Evolutionary conservation across 2,888 invertebrate genomes (phyloP), one percentile per base, ranked within the genome.

Genomic region (Biston betularia): DNA sequence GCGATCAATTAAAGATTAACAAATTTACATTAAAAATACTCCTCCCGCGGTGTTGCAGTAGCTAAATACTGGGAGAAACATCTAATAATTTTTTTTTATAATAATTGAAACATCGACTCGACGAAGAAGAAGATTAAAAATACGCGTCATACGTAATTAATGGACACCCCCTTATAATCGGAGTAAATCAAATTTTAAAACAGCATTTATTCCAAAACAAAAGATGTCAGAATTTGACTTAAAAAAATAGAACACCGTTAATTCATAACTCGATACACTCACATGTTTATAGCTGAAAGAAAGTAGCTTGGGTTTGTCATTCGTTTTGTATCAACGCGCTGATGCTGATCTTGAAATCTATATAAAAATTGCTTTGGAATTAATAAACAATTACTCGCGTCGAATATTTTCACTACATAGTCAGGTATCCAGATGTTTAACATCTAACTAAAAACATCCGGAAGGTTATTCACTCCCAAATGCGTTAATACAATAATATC

Each of bases 391-490:
- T 54, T 54, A 24, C 40, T 14, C 42, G 12, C 10, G 48, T 35
- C 24, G 8, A 9, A 40, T 40, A 58, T 58, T 48, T 58, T 15
- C 6, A 58, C 58, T 33, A 58, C 49, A 38, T 6, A 46, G 46
- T 48, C 45, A 46, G 14, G 34, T 38, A 53, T 49, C 12, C 58
- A 58, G 49, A 58, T 49, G 58, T 58, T 59, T 49, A 40, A 50
- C 45, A 61, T 56, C 44, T 12, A 40, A 9, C 10, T 50, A 65
- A 67, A 69, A 69, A 65, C 50, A 63, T 46, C 50, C 67, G 60
- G 61, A 73, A 71, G 73, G 71, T 73, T 70, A 65, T 60, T 70
- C 65, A 67, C 70, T 67, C 65, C 40, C 59, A 55, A 55, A 59
- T 34, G 44, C 57, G 48, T 63, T 50, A 67, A 67, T 63, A 67